Conservation (phyloP, 1,140 invertebrate genomes). For the Nilaparvata lugens region DNA sequence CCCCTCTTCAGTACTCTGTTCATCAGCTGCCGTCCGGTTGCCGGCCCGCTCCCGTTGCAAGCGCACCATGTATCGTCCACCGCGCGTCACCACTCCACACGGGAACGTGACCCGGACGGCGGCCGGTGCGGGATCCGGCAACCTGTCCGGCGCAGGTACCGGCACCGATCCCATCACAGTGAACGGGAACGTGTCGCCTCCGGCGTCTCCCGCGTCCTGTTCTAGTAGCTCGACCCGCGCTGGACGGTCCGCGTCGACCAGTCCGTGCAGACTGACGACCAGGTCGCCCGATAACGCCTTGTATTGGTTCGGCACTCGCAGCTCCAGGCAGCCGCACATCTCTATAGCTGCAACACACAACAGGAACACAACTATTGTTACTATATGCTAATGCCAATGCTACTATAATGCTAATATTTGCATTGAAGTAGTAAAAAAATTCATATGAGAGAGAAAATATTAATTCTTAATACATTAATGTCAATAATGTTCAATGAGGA, state of each 20-base stretch:
- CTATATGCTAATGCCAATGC: too few species aligned
- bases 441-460: too few species aligned
- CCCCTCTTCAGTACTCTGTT: neutral
- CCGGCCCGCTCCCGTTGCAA: conserved; percentile 1
- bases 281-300: conserved; percentile 26
- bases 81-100: conserved; percentile 57
- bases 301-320: conserved; percentile 24
- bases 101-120: conserved; percentile 43
- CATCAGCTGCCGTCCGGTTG: neutral
- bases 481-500: too few species aligned
- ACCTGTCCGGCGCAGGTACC: neutral
- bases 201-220: neutral
- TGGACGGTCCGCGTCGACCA: conserved; percentile 1
- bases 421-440: too few species aligned
- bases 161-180: conserved; percentile 1
- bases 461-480: too few species aligned
- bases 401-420: too few species aligned
- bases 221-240: conserved; percentile 13
- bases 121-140: conserved; percentile 10
- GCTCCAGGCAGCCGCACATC: conserved; percentile 21
- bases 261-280: conserved; percentile 18
- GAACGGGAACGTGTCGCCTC: neutral
- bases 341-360: conserved; percentile 18
- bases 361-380: too few species aligned
- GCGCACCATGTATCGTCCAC: conserved; percentile 40